phyloP scores from a whole-genome alignment of 1,140 invertebrate genomes.

The Sinonovacula constricta region DNA sequence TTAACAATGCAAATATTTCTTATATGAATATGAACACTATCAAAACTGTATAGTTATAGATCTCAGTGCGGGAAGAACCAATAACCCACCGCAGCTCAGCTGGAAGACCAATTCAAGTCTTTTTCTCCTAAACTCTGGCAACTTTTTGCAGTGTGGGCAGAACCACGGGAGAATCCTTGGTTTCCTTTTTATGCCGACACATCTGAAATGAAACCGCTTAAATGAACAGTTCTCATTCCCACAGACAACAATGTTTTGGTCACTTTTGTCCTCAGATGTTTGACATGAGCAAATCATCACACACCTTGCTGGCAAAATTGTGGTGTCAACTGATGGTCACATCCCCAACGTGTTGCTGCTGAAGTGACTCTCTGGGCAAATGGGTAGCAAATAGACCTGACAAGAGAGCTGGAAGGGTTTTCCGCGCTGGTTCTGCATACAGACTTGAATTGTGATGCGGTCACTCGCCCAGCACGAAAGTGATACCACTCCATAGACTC shows the following conservation, averaged over 20 bases:
- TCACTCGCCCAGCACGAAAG: constrained; percentile 53
- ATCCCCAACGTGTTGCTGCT: constrained; percentile 53
- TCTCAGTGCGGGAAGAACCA: too few relatives aligned
- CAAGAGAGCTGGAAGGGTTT: constrained; percentile 32
- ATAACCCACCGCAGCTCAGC: too few relatives aligned
- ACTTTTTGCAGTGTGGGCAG: constrained; percentile 44
- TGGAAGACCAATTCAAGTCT: too few relatives aligned
- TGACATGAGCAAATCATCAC: constrained; percentile 53
- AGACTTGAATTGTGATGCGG: constrained; percentile 50
- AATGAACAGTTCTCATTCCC: too few relatives aligned
- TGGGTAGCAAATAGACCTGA: constrained; percentile 54
- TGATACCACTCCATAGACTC: constrained; percentile 41
- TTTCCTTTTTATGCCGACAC: constrained; percentile 53
- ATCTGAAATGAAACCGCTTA: too few relatives aligned
- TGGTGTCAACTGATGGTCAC: constrained; percentile 36
- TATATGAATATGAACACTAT: too few relatives aligned
- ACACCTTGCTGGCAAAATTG: constrained; percentile 43
- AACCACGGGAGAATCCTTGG: constrained; percentile 52
- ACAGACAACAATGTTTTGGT: too few relatives aligned
- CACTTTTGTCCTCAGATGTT: constrained; percentile 39
- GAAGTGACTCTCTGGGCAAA: neutral
- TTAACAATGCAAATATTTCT: too few relatives aligned
- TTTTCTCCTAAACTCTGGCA: too few relatives aligned
- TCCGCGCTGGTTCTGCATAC: constrained; percentile 31
- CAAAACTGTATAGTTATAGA: too few relatives aligned